phyloP scores from a whole-genome alignment of 2,888 invertebrate species.

The Deroplatys truncata region DNA sequence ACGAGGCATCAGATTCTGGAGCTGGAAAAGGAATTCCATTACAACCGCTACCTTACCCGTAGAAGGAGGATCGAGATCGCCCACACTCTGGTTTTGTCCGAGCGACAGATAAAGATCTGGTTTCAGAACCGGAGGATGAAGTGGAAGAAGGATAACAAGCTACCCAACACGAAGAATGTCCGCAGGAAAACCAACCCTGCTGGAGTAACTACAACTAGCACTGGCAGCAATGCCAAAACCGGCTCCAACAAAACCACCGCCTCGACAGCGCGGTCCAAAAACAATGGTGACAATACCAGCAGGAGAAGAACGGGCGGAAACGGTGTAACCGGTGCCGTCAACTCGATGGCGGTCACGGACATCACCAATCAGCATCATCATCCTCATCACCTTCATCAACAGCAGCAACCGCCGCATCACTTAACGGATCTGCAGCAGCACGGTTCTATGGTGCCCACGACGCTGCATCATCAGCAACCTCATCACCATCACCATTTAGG shows the following conservation, averaged over 20 bases:
- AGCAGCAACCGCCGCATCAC: background rate
- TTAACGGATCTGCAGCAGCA: constrained; percentile 37
- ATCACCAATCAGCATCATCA: constrained; percentile 8
- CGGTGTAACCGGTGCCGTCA: background rate
- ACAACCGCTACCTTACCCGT: constrained; percentile 93
- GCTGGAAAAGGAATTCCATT: constrained; percentile 96
- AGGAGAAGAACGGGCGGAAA: constrained; percentile 43
- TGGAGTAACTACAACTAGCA: constrained; percentile 58
- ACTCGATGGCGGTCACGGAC: background rate
- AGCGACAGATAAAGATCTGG: constrained; percentile 87
- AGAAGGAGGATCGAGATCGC: constrained; percentile 96
- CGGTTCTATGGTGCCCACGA: background rate
- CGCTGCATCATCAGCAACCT: constrained; percentile 2
- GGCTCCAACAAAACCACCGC: constrained; percentile 56
- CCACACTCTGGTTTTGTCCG: constrained; percentile 88
- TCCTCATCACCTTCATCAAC: constrained; percentile 5
- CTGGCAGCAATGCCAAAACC: constrained; percentile 40
- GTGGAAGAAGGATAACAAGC: constrained; percentile 84
- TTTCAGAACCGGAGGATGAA: constrained; percentile 83
- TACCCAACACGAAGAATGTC: constrained; percentile 79
- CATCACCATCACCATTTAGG: background rate
- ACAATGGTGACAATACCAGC: constrained; percentile 52
- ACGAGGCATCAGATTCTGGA: constrained; percentile 97
- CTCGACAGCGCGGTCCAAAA: constrained; percentile 42
- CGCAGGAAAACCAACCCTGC: constrained; percentile 73